Base-by-base conservation (phyloP, 1,140 invertebrate species). In the Aphaenogaster rudis region DNA sequence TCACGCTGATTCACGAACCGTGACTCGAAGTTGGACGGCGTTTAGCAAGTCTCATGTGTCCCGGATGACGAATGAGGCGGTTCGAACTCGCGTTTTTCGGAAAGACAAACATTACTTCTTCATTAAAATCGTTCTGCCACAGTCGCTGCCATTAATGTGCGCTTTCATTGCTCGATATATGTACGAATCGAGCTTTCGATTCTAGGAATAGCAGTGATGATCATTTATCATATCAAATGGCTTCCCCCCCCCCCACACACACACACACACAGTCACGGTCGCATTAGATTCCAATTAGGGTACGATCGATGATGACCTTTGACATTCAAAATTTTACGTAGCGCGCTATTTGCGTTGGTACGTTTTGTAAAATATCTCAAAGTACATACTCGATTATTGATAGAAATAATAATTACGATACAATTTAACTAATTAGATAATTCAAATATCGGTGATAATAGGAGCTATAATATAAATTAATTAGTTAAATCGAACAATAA, bases 211-310 rank as follows among this genome's bases (percentile, higher is more conserved):
- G 13, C 45, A 21, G 15, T 7, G 42, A 50, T 9, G 42, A 63
- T 63, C 80, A 39, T 84, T 76, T 84, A 76, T 84, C 54, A 84
- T 21, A 61, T 48, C 57, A 50, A 61, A 76, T 74, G n/a, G 67
- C 21, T 74, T 7, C 42, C 42, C 52, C 17, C 50, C 33, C 42
- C 33, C 21, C 21, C 21, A 21, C 21, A 28, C 0, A 28, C 28
- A 28, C 28, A 28, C 28, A 28, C 28, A 28, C 28, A 28, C 5
- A 69, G 78, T 82, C 52, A 57, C 42, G 7, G 17, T 48, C 42
- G 5, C 54, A 76, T 84, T 84, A 84, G 42, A 74, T 74, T 76
- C 42, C 57, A 74, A 76, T 84, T 76, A 84, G 54, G n/a, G 42
- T 2, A 7, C 17, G 54, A 76, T 76, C 69, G 54, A 84, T 50